A percentile compares a stretch with the other conserved stretches of the same genome.
These are phyloP conservation scores for Nemopilema nomurai DNA, from an alignment of 30 jellyfish, hydroid and myxozoan genomes.

Conservation along the genomic window DNA sequence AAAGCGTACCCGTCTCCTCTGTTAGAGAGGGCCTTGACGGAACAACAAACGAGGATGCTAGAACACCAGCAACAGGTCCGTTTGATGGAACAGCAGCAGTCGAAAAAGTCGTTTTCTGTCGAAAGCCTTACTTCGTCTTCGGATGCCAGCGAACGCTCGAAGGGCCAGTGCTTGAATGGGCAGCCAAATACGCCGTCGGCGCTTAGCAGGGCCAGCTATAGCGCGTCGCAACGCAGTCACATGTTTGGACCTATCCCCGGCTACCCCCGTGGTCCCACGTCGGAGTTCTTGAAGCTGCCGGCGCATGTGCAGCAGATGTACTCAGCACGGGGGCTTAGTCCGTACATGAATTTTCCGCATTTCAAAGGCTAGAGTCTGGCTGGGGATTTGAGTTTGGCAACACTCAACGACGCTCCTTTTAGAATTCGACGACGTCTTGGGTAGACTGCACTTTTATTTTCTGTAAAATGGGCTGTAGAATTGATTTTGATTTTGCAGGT, in stretches of 20 bases:
- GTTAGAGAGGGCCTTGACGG: slow-evolving; percentile 52
- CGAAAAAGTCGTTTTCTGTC: slow-evolving; percentile 84
- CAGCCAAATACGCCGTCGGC: slow-evolving; percentile 60
- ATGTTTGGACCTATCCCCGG: slow-evolving; percentile 63
- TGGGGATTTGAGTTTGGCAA: neutral
- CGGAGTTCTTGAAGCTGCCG: slow-evolving; percentile 61
- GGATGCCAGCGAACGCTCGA: slow-evolving; percentile 65
- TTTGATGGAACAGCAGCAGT: slow-evolving; percentile 49
- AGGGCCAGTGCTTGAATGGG: slow-evolving; percentile 72
- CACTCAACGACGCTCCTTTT: neutral
- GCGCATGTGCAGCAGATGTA: slow-evolving; percentile 70
- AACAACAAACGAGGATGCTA: slow-evolving; percentile 21
- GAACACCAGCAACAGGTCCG: slow-evolving; percentile 40
- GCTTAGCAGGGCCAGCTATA: slow-evolving; percentile 61
- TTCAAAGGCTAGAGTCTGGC: slow-evolving; percentile 28
- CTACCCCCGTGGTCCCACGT: slow-evolving; percentile 58
- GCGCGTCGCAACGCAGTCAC: slow-evolving; percentile 68
- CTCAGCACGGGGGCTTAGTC: slow-evolving; percentile 59
- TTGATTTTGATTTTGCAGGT: neutral
- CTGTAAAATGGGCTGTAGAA: neutral
- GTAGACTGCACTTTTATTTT: neutral
- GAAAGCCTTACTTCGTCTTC: slow-evolving; percentile 81
- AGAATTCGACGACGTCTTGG: neutral
- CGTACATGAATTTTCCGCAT: slow-evolving; percentile 58
- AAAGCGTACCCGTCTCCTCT: slow-evolving; percentile 48